Evolutionary conservation across 2,113 vertebrate genomes (phyloP).

Genomic region (Hippocampus guttulatus): DNA sequence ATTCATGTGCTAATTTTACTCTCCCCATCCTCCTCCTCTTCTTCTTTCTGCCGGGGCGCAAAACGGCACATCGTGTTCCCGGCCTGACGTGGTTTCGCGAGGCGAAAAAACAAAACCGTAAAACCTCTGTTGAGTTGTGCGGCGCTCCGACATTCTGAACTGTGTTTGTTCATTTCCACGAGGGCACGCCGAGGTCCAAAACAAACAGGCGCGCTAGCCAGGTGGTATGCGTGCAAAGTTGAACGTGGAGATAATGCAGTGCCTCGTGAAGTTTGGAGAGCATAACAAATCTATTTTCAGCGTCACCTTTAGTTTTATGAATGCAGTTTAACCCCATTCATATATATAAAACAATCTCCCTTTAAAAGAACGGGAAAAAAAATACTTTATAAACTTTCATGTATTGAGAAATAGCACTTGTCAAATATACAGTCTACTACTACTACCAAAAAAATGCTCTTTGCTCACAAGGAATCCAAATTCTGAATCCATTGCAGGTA

Average conservation of each 20-base stretch:
- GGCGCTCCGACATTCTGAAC: background rate
- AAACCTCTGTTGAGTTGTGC: background rate
- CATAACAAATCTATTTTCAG: background rate
- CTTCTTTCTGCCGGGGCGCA: background rate
- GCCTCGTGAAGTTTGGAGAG: background rate
- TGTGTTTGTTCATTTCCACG: constrained; percentile 15
- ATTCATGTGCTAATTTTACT: constrained; percentile 62
- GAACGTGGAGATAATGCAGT: background rate
- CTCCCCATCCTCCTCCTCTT: background rate
- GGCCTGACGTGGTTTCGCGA: background rate
- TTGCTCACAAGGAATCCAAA: too few species aligned
- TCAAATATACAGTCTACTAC: too few species aligned
- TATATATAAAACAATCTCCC: too few species aligned
- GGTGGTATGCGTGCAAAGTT: background rate
- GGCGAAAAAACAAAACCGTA: background rate
- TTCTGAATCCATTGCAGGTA: constrained; percentile 72
- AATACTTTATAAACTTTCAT: too few species aligned
- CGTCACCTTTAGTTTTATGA: too few species aligned
- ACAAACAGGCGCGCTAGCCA: constrained; percentile 23
- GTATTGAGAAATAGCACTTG: too few species aligned
- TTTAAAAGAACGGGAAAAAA: too few species aligned
- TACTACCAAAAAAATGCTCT: too few species aligned
- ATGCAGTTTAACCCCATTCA: too few species aligned
- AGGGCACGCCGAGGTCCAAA: background rate
- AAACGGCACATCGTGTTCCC: constrained; percentile 38